Evolutionary conservation across 2,797 vertebrate genomes (phyloP).

Genomic region (Picus viridis): DNA sequence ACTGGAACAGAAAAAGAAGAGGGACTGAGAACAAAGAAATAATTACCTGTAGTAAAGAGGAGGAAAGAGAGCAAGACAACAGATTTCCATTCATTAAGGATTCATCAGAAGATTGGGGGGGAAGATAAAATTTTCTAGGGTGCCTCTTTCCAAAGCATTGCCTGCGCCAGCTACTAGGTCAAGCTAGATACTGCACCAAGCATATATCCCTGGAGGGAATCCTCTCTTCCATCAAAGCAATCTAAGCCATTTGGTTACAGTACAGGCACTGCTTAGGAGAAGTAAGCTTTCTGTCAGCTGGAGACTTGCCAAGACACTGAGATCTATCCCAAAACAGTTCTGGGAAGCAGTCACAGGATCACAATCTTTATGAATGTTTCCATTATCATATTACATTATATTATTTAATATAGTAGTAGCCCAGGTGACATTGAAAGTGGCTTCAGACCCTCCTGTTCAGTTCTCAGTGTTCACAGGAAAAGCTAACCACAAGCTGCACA

Average conservation of each 20-base stretch:
- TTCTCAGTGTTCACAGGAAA: slow-evolving; percentile 41
- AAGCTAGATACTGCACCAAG: not conserved
- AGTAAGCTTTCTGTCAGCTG: slow-evolving; percentile 48
- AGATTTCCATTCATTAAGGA: not conserved
- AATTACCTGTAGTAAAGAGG: not conserved
- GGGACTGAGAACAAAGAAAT: not conserved
- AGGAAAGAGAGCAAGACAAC: not conserved
- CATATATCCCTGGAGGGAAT: not conserved
- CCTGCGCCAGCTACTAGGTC: not conserved
- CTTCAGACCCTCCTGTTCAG: not conserved
- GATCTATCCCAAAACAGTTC: slow-evolving; percentile 58
- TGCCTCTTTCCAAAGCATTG: not conserved
- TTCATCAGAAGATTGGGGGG: not conserved
- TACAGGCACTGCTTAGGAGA: slow-evolving; percentile 42
- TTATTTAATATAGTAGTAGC: not conserved
- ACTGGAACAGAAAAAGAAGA: not conserved
- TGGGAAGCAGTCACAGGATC: slow-evolving; percentile 10
- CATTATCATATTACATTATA: slow-evolving; percentile 35
- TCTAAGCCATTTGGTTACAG: slow-evolving; percentile 57
- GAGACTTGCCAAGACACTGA: slow-evolving; percentile 38
- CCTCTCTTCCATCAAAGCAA: slow-evolving; percentile 36
- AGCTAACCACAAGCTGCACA: slow-evolving; percentile 53
- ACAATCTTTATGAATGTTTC: slow-evolving; percentile 37
- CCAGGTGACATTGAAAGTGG: not conserved
- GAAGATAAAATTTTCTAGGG: not conserved